Evolutionary conservation across 2,113 vertebrate species (phyloP).

Genomic region (Hippoglossus stenolepis): DNA sequence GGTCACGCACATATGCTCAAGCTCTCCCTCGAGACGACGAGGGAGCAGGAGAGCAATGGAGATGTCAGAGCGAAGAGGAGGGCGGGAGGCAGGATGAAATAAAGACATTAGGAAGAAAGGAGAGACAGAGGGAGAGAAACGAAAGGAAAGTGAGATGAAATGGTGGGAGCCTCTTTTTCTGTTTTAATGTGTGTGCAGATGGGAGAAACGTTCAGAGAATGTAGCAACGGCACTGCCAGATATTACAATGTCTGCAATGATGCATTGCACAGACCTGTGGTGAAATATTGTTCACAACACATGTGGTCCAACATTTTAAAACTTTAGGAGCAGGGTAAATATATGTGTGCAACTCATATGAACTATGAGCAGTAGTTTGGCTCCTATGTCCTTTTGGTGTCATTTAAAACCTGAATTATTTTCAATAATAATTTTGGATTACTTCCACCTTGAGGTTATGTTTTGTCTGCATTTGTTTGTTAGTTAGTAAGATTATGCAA

Average conservation of each 20-base stretch:
- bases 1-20: slow-evolving; percentile 68
- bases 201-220: background rate
- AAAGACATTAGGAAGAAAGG: slow-evolving; percentile 39
- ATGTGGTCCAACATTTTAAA: background rate
- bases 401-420: background rate
- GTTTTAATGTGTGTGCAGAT: background rate
- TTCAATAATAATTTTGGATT: background rate
- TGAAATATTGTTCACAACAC: slow-evolving; percentile 6
- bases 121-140: background rate
- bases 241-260: slow-evolving; percentile 13
- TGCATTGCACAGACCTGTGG: background rate
- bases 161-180: background rate
- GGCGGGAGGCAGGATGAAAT: slow-evolving; percentile 45
- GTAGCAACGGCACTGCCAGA: background rate
- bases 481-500: too few species aligned
- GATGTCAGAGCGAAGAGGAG: slow-evolving; percentile 60
- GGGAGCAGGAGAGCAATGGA: slow-evolving; percentile 61
- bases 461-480: too few species aligned
- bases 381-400: background rate
- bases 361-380: background rate
- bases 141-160: background rate
- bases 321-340: background rate
- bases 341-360: background rate
- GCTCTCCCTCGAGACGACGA: slow-evolving; percentile 55
- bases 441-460: too few species aligned